These are phyloP conservation scores for Empidonax alnorum DNA, from an alignment of 2,113 vertebrate species.

Conservation along the genomic window DNA sequence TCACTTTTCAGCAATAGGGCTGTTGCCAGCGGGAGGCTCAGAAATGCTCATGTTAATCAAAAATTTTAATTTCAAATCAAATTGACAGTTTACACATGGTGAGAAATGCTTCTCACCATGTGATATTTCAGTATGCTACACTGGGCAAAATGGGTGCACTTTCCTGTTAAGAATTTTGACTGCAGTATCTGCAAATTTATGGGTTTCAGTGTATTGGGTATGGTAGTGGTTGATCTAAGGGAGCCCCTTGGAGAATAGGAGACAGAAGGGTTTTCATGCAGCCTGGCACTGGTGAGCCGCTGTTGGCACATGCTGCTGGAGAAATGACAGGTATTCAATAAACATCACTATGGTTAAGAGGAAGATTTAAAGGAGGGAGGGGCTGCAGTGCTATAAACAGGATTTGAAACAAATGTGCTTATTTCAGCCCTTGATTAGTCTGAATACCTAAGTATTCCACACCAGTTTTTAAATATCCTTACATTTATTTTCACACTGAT, in stretches of 20 bases:
- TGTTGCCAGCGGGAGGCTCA: conserved; percentile 72
- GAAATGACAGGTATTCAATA: conserved; percentile 71
- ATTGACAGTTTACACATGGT: conserved; percentile 75
- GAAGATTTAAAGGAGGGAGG: conserved; percentile 57
- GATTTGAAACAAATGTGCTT: conserved; percentile 58
- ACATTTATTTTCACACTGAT: conserved; percentile 45
- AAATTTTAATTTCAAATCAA: conserved; percentile 77
- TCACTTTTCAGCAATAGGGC: conserved; percentile 73
- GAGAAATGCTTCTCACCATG: conserved; percentile 73
- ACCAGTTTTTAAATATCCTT: conserved; percentile 53
- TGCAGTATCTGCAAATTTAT: conserved; percentile 51
- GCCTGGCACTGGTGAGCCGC: conserved; percentile 50
- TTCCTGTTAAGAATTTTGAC: conserved; percentile 67
- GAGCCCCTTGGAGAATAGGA: conserved; percentile 58
- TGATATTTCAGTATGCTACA: conserved; percentile 68
- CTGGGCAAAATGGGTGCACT: conserved; percentile 71
- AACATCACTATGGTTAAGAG: conserved; percentile 62
- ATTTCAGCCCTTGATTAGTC: conserved; percentile 53
- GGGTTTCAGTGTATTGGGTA: conserved; percentile 63
- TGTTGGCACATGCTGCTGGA: conserved; percentile 62
- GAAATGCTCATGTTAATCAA: conserved; percentile 75
- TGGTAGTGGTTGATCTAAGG: conserved; percentile 59
- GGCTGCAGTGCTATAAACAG: conserved; percentile 52
- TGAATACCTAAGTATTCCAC: conserved; percentile 54
- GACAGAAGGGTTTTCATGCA: conserved; percentile 70